A percentile compares a stretch with the other conserved stretches of the same genome.
Conservation (phyloP, 2,888 invertebrate species). For the Linhomoeus sp. region DNA sequence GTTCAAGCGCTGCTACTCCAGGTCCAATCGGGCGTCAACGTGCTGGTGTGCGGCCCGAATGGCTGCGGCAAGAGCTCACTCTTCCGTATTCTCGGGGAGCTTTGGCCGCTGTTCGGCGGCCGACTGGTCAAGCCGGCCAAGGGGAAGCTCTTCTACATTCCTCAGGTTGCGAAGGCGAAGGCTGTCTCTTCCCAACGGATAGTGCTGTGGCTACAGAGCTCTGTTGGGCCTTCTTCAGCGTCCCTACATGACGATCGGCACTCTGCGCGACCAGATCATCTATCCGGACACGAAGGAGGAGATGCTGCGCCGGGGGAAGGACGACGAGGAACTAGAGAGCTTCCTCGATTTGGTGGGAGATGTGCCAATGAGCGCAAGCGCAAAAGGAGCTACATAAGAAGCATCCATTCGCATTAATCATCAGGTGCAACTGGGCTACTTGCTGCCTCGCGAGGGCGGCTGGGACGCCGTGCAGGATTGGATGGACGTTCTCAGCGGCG, state of each 20-base stretch:
- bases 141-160: conserved; percentile 88
- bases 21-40: conserved; percentile 76
- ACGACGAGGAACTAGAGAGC: conserved; percentile 53
- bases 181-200: no score
- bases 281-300: conserved; percentile 78
- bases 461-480: conserved; percentile 51
- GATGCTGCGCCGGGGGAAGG: conserved; percentile 48
- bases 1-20: conserved; percentile 11
- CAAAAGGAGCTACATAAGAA: conserved; percentile 26
- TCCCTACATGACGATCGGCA: conserved; percentile 93
- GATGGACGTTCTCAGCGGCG: conserved; percentile 94
- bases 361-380: no score
- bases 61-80: conserved; percentile 94
- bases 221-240: no score
- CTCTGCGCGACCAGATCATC: conserved; percentile 68
- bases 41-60: conserved; percentile 92
- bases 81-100: conserved; percentile 77
- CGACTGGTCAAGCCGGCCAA: conserved; percentile 72
- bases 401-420: background rate
- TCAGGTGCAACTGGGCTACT: conserved; percentile 57
- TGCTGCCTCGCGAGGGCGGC: conserved; percentile 54
- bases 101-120: conserved; percentile 93
- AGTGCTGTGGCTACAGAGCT: no score
- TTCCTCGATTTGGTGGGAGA: conserved; percentile 42
- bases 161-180: conserved; percentile 31